Evolutionary conservation across 2,888 invertebrate genomes (phyloP), one percentile per base, ranked within the genome.

Genomic region (Brenthis hecate): DNA sequence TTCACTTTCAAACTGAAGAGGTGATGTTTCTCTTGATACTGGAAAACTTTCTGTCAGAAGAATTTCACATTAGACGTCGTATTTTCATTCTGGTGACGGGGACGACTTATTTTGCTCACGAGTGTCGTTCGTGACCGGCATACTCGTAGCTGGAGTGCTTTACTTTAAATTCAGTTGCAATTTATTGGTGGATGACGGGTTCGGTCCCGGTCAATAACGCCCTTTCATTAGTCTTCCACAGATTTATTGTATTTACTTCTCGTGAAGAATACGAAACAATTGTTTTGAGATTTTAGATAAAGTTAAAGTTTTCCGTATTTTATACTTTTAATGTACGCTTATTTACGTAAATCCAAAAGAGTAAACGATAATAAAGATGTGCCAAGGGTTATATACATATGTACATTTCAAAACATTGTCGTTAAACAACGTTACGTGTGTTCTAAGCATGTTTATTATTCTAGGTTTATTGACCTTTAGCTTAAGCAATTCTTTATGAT

Each of bases 121-220:
- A 68, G 64, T 68, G 56, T 65, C 53, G 71, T 70, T 69, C 77
- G 77, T 75, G 77, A 73, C 70, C 66, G 55, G 77, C 73, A 73
- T 75, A 28, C 28, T 28, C 28, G 28, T 28, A 53, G 53, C 55
- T 36, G 28, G 51, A 67, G 54, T 56, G 68, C 47, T 66, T 71
- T 66, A 72, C 73, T 76, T 74, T 72, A 74, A 76, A 76, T 75
- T 75, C 75, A 70, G 73, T 71, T 72, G 74, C 70, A 72, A 74
- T 75, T 75, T 75, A 73, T 66, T 71, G 65, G 65, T 70, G 71
- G 74, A 73, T 76, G 75, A 76, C 72, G 75, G 71, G 73, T 75
- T 73, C 61, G 56, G 65, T 66, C 62, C 68, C 70, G 72, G 70
- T 73, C 73, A 73, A 74, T 72, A 73, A 66, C 67, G 66, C 69